Evolutionary conservation across 2,888 invertebrate species (phyloP).

Genomic region (Tupiocoris notatus): DNA sequence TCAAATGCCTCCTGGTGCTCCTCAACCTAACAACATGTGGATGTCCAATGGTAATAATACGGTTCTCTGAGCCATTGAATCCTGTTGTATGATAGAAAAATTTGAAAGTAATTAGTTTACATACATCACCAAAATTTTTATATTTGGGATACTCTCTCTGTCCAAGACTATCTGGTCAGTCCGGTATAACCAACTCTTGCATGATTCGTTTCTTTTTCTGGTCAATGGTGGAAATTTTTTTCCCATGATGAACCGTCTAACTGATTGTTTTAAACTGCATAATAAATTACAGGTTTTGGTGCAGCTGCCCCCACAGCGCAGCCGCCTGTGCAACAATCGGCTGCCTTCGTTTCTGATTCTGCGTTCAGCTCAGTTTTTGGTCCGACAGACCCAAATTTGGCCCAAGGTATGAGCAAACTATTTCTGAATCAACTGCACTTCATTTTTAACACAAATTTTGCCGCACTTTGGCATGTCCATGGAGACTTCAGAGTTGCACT

Average conservation of each 20-base stretch:
- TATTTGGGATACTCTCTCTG: too few species aligned
- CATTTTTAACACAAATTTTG: neutral
- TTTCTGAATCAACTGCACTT: neutral
- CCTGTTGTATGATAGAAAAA: too few species aligned
- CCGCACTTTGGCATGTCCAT: neutral
- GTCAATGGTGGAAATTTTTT: too few species aligned
- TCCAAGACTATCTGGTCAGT: too few species aligned
- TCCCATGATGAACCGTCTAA: too few species aligned
- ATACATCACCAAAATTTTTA: too few species aligned
- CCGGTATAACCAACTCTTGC: too few species aligned
- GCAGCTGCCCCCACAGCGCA: constrained; percentile 23
- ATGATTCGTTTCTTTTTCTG: too few species aligned
- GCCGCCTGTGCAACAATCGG: constrained; percentile 46
- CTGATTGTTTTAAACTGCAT: too few species aligned
- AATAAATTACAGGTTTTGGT: constrained; percentile 45
- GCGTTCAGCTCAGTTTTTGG: constrained; percentile 87
- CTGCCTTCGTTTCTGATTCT: constrained; percentile 68
- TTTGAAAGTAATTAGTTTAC: too few species aligned
- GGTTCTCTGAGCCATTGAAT: too few species aligned
- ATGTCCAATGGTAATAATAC: constrained; percentile 60
- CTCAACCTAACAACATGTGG: constrained; percentile 58
- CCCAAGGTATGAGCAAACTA: neutral
- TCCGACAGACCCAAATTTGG: constrained; percentile 56
- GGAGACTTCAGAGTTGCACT: too few species aligned
- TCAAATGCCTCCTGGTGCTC: constrained; percentile 50